phyloP scores from a whole-genome alignment of 2,797 vertebrate genomes.

The Anguilla anguilla region DNA sequence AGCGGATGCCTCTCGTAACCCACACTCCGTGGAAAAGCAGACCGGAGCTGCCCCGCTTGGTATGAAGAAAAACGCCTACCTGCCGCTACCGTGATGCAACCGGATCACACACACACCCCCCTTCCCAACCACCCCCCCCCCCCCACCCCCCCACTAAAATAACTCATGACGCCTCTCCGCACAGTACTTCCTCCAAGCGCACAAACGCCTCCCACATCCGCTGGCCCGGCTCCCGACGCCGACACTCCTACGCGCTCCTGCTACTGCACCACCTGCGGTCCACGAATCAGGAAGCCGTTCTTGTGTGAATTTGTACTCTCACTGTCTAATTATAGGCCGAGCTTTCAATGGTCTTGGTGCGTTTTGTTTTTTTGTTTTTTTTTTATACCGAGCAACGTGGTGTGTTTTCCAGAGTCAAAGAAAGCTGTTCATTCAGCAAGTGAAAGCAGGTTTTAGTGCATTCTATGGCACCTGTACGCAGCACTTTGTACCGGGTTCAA shows the following conservation, averaged over 20 bases:
- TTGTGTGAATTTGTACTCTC: constrained; percentile 2
- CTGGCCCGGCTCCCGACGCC: not conserved
- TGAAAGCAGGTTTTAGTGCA: constrained; percentile 32
- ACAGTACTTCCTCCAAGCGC: not conserved
- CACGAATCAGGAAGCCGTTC: not conserved
- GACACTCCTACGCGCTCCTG: not conserved
- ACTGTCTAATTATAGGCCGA: not conserved
- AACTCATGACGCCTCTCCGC: constrained; percentile 25
- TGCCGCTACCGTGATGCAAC: constrained; percentile 61
- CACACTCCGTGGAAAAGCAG: constrained; percentile 19
- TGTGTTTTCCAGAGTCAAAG: not conserved
- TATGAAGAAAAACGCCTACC: constrained; percentile 62
- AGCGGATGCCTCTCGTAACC: constrained; percentile 25
- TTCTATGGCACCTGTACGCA: constrained; percentile 5
- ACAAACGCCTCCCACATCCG: not conserved
- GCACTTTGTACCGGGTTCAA: not conserved
- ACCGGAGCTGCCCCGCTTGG: constrained; percentile 49
- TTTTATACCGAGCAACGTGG: not conserved
- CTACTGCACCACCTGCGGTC: not conserved
- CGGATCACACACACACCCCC: constrained; percentile 49
- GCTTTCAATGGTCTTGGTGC: not conserved
- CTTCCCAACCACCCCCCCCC: constrained; percentile 44
- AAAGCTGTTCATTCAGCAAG: constrained; percentile 1
- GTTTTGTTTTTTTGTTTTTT: not conserved
- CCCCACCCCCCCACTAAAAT: constrained; percentile 41